Percentiles rank a stretch among this genome's conserved stretches.
Evolutionary conservation across 2,113 vertebrate genomes (phyloP).

Genomic region (Pontoporia blainvillei): DNA sequence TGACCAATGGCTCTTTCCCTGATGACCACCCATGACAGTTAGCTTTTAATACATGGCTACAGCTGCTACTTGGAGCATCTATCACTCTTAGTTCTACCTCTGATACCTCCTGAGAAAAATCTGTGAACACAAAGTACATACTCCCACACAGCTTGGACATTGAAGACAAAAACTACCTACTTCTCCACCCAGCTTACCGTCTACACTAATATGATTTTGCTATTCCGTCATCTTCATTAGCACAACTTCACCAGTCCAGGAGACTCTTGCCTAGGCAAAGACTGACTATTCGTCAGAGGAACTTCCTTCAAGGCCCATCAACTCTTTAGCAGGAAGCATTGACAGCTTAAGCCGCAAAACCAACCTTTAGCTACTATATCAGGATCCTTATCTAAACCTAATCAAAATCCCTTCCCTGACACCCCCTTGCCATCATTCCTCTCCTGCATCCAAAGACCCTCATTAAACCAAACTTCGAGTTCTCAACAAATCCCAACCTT

Average conservation of each 20-base stretch:
- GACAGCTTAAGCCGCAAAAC: neutral
- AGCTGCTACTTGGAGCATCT: neutral
- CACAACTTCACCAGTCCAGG: neutral
- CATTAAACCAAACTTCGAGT: neutral
- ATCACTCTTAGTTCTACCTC: neutral
- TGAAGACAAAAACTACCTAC: neutral
- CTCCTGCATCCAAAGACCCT: neutral
- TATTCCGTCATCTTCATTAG: neutral
- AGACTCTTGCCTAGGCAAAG: neutral
- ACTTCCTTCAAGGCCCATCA: neutral
- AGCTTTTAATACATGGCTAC: neutral
- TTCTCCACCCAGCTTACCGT: neutral
- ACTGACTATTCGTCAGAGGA: neutral
- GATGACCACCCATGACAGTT: neutral
- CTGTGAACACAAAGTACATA: neutral
- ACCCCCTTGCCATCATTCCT: rapidly evolving
- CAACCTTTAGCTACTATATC: neutral
- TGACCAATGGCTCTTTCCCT: neutral
- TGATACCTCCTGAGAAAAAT: neutral
- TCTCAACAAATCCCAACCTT: neutral
- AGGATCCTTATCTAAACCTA: neutral
- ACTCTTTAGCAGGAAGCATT: neutral
- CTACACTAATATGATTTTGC: neutral
- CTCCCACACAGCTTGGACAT: neutral
- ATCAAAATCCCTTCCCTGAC: neutral